Evolutionary conservation across 2,113 vertebrate species (phyloP), one percentile per base, ranked within the genome.

Genomic region (Ploceus nigricollis): DNA sequence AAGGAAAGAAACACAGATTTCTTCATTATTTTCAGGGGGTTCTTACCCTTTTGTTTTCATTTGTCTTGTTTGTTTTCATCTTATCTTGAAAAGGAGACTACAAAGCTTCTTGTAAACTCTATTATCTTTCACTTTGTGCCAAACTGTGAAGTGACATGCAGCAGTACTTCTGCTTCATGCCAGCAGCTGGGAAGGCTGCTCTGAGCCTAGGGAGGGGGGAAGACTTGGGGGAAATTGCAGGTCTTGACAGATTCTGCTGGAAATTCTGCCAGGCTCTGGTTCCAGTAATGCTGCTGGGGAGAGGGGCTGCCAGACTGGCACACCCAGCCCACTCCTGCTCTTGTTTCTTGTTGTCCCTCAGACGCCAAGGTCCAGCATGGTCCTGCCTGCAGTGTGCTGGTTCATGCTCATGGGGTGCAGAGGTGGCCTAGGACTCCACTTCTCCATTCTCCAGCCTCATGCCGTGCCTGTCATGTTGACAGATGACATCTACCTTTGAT

Each of bases 401-500:
- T 57, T 53, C 0, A 0, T 25, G 85, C 47, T 58, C 53, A 8
- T 0, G 3, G 44, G 31, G 61, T 40, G 73, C 77, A 73, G 27
- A 64, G 71, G 39, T 48, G 87, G 47, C n/a, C 69, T 22, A 7
- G 24, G 70, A 57, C 63, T 77, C 78, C 70, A 3, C 40, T 63
- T 31, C 33, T 64, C 81, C 69, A 60, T 60, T 91, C 48, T 58
- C 19, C 50, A 90, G 18, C 57, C 65, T 81, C 45, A 9, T 61
- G 70, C 42, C 24, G 7, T 11, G 33, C 20, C 42, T 89, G 39
- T 40, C 54, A 47, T 37, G 45, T 39, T 86, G 78, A 73, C 82
- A 91, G 93, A 56, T 77, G 82, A 90, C 56, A 66, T 77, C 91
- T 58, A 63, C 39, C 58, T 94, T 85, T 54, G 81, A 63, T 85